phyloP scores from a whole-genome alignment of 1,140 invertebrate species.

The Cydia splendana region DNA sequence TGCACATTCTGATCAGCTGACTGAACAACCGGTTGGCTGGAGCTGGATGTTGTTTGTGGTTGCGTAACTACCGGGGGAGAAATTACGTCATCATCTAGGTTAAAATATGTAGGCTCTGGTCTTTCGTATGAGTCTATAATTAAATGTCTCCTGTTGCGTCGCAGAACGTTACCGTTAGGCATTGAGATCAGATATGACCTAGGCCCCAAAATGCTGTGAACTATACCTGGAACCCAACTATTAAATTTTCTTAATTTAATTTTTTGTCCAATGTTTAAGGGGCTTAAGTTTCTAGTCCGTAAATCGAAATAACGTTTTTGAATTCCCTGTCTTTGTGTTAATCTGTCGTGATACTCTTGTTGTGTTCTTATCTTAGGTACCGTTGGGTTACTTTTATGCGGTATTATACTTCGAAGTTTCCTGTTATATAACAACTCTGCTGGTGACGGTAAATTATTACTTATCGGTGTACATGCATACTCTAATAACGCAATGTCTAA shows the following conservation, averaged over 20 bases:
- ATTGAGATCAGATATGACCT: slow-evolving; percentile 15
- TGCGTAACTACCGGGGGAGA: not conserved
- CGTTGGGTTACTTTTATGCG: no score
- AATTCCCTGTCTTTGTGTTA: no score
- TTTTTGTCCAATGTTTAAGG: no score
- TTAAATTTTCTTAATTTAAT: no score
- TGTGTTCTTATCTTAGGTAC: no score
- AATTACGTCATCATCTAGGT: not conserved
- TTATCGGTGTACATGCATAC: slow-evolving; percentile 7
- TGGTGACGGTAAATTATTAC: slow-evolving; percentile 16
- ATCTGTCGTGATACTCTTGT: no score
- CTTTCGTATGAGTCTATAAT: slow-evolving; percentile 22
- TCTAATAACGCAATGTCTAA: slow-evolving; percentile 19
- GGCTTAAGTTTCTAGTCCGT: no score
- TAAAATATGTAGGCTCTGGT: not conserved
- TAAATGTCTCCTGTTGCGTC: slow-evolving; percentile 28
- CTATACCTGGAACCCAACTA: no score
- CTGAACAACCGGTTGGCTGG: not conserved
- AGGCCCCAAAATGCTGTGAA: no score
- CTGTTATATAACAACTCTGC: slow-evolving; percentile 27
- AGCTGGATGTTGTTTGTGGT: not conserved
- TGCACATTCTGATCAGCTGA: slow-evolving; percentile 18
- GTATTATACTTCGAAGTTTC: no score
- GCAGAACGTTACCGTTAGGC: slow-evolving; percentile 3
- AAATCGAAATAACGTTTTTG: no score